A percentile compares a stretch with the other conserved stretches of the same genome.
phyloP scores from a whole-genome alignment of 2,113 vertebrate species.

The Megaceryle maxima region DNA sequence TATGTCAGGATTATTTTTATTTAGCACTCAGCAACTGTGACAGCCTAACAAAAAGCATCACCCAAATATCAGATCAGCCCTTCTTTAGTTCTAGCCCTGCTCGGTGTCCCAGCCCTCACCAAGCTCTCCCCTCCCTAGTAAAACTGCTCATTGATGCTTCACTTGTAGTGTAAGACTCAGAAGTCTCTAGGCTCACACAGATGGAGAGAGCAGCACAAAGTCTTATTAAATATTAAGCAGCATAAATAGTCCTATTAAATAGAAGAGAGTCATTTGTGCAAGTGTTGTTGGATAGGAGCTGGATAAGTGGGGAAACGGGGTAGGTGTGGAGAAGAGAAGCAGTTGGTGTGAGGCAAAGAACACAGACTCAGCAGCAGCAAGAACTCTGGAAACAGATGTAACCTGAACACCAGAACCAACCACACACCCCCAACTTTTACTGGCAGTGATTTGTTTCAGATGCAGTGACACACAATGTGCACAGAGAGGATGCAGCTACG shows the following conservation, averaged over 20 bases:
- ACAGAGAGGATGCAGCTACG: background rate
- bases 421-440: accelerated
- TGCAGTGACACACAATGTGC: accelerated
- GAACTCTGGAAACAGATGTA: background rate
- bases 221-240: background rate
- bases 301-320: background rate
- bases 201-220: background rate
- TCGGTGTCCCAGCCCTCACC: background rate
- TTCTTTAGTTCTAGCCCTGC: background rate
- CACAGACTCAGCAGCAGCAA: background rate
- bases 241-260: background rate
- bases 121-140: background rate
- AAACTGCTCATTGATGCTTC: background rate
- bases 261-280: background rate
- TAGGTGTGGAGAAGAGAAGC: background rate
- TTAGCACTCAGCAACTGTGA: background rate
- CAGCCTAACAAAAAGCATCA: background rate
- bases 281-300: background rate
- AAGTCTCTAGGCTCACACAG: background rate
- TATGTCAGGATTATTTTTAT: background rate
- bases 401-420: background rate
- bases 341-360: background rate
- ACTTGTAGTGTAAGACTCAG: background rate
- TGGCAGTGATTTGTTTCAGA: background rate
- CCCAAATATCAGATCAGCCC: background rate